Conservation (phyloP, 2,888 invertebrate species). For the Erannis defoliaria region DNA sequence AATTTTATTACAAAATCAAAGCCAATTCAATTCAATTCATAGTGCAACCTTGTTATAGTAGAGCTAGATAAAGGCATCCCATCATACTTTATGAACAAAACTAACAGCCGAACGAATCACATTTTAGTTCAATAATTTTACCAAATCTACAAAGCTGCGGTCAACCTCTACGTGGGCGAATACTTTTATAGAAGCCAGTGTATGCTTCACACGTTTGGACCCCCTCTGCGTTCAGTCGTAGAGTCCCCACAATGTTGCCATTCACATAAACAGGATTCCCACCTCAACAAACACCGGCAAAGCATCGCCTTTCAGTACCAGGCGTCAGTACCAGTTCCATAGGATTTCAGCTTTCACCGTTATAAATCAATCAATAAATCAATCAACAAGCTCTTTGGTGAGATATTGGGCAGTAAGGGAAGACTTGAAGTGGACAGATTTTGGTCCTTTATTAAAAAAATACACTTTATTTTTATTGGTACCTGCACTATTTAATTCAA, state of each 20-base stretch:
- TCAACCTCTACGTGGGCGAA: background rate
- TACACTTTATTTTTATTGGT: too few species aligned
- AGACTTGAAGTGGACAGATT: conserved; percentile 25
- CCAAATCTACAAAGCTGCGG: background rate
- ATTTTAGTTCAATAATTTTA: too few species aligned
- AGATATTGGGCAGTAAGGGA: conserved; percentile 47
- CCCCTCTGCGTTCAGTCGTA: conserved; percentile 34
- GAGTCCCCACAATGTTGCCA: conserved; percentile 25
- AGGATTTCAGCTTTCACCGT: conserved; percentile 55
- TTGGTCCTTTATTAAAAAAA: too few species aligned
- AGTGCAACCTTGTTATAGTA: too few species aligned
- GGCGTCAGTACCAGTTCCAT: conserved; percentile 54
- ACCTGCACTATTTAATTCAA: too few species aligned
- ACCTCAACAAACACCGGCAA: conserved; percentile 53
- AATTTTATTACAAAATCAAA: too few species aligned
- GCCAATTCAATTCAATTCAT: too few species aligned
- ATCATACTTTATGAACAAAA: too few species aligned
- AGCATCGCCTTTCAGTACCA: conserved; percentile 51
- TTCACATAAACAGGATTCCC: conserved; percentile 50
- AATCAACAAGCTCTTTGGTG: conserved; percentile 49
- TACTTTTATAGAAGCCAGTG: background rate
- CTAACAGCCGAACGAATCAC: too few species aligned
- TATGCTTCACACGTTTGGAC: conserved; percentile 36
- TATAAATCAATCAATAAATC: conserved; percentile 46
- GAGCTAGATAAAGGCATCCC: too few species aligned